A percentile compares a stretch with the other conserved stretches of the same genome.
Conservation (phyloP, 2,113 vertebrate genomes). For the Coptodon rendalli region DNA sequence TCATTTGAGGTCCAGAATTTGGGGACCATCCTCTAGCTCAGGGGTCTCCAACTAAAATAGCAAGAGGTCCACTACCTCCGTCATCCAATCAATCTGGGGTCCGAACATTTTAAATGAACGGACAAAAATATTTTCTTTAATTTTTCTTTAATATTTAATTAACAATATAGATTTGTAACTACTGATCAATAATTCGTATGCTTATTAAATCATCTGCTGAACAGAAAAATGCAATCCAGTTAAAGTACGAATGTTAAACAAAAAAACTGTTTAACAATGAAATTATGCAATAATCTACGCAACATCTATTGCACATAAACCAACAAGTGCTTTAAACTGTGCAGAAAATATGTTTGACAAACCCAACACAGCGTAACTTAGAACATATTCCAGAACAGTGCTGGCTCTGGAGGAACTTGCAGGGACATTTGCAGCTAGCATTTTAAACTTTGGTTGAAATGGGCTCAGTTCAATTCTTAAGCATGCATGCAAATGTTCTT, state of each 20-base stretch:
- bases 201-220: background rate
- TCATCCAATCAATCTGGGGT: background rate
- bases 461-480: background rate
- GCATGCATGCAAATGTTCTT: background rate
- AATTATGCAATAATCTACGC: background rate
- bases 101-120: background rate
- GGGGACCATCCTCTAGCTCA: background rate
- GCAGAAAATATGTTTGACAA: background rate
- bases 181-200: fast-evolving
- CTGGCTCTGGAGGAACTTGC: background rate
- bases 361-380: background rate
- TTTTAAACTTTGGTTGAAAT: background rate
- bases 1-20: background rate
- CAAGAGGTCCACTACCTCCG: background rate
- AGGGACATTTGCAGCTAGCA: background rate
- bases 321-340: background rate
- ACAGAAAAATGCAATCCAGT: background rate
- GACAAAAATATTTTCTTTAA: background rate
- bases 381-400: background rate
- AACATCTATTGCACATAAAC: background rate
- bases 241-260: background rate
- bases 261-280: background rate
- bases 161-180: background rate
- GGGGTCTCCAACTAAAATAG: background rate
- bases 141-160: background rate